Base-by-base conservation (phyloP, 23 tunicate species). In the Phallusia fumigata region DNA sequence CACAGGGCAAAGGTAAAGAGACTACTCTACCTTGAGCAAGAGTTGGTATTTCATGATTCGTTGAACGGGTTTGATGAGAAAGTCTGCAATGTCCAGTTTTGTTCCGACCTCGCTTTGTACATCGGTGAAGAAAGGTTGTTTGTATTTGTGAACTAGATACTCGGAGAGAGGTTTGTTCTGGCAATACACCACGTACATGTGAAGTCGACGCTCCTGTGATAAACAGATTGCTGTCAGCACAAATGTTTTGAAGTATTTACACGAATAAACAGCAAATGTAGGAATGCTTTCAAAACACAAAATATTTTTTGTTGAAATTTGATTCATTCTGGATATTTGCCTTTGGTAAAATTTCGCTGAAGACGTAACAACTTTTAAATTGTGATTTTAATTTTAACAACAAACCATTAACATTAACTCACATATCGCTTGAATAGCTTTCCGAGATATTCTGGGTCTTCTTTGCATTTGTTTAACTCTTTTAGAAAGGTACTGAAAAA, bases 21-120 rank as follows among this genome's bases (percentile, higher is more conserved):
- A 18, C 30, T 18, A n/a, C n/a, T n/a, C n/a, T n/a, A 89, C 98
- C 88, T 94, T 94, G 40, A 94, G 75, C 49, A 94, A 78, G 0
- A 94, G 87, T 53, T 94, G 98, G 75, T 94, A 94, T 64, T 94
- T 94, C 98, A 94, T 94, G 36, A 94, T 94, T 26, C 98, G 73
- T 52, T 94, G 98, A 50, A 94, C 94, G 26, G 98, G 98, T 76
- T 94, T 94, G 58, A 94, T 94, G 31, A 94, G 85, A 78, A 81
- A 94, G 32, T 83, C 94, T 21, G 95, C 90, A 45, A 94, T 89
- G 36, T 84, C 88, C 8, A 94, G 80, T 64, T 94, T 94, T 26
- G 89, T 89, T 36, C 90, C 90, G 24, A 85, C 44, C 33, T 94
- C 92, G 3, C 69, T 79, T 79, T 89, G 94, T 16, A 94, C 58